These are phyloP conservation scores for Podarcis cretensis DNA, from an alignment of 2,113 vertebrate species.

Conservation along the genomic window DNA sequence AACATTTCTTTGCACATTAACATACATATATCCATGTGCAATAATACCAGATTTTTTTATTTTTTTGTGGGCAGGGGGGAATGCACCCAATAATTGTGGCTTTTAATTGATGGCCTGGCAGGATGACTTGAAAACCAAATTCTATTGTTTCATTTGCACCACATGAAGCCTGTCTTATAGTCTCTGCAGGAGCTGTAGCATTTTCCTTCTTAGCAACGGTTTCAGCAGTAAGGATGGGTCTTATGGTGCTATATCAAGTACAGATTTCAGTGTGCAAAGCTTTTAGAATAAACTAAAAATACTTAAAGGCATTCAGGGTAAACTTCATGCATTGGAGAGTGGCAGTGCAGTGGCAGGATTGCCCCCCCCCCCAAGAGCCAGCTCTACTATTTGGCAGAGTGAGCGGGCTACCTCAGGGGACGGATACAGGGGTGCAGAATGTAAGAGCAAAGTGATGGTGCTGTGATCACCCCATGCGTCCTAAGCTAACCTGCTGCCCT, in stretches of 20 bases:
- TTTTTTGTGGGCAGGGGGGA: neutral
- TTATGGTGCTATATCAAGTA: neutral
- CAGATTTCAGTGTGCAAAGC: neutral
- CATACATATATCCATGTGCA: conserved; percentile 4
- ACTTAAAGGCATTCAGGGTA: neutral
- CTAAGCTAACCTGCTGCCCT: no score
- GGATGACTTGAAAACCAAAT: neutral
- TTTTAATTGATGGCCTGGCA: conserved; percentile 5
- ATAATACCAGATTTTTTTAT: neutral
- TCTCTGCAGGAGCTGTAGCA: neutral
- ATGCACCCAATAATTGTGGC: neutral
- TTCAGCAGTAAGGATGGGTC: neutral
- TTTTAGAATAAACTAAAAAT: no score
- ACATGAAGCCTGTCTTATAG: neutral
- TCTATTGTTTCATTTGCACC: neutral
- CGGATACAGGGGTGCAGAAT: no score
- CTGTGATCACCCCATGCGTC: no score
- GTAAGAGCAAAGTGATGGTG: no score
- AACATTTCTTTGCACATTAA: neutral
- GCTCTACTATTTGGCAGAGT: no score
- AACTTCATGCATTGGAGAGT: neutral
- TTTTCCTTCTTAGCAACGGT: neutral
- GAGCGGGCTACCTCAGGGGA: no score
- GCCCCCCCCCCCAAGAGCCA: no score
- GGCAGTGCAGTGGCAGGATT: neutral